Evolutionary conservation across 2,113 vertebrate species (phyloP), one percentile per base, ranked within the genome.

Genomic region (Polyodon spathula): DNA sequence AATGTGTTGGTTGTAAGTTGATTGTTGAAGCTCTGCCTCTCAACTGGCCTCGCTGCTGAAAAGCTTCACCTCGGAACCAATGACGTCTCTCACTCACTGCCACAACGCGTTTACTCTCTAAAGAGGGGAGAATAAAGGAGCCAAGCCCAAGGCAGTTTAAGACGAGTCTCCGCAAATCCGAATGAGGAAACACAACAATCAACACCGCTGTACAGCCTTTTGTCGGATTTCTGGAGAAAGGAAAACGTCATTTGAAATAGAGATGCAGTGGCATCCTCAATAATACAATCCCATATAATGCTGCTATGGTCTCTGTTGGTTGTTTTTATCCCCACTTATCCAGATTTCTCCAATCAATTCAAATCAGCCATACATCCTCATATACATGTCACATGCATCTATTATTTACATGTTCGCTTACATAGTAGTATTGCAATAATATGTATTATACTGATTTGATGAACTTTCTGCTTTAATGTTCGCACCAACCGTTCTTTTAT

Each of bases 21-120:
- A 86, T 83, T 87, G 84, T 81, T 75, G 77, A 53, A 57, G 76
- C 68, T 60, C 68, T 66, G 59, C 71, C 64, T 66, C 66, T 62
- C 64, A 59, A 57, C 70, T 58, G 52, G 56, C 50, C 27, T 58
- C 39, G 40, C 61, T 56, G 52, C 67, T 64, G 58, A 63, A 65
- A 55, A 66, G 54, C 60, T 38, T 59, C 55, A 60, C 60, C 60
- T 63, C 57, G 66, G 66, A 71, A 60, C 70, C 71, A 75, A 71
- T 73, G 67, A 72, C 68, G 64, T 74, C 63, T 67, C n/a, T n/a
- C 59, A 51, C 61, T 61, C 64, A 67, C 60, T 72, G 71, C 56
- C 72, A 70, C 71, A 69, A 66, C 59, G 11, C 46, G 46, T 50
- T 12, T 50, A 50, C 46, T 61, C 62, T 44, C 60, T 61, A 39